Percentiles rank a stretch among this genome's conserved stretches.
Conservation (phyloP, 1,140 invertebrate genomes). For the Leptestheria dahalacensis region DNA sequence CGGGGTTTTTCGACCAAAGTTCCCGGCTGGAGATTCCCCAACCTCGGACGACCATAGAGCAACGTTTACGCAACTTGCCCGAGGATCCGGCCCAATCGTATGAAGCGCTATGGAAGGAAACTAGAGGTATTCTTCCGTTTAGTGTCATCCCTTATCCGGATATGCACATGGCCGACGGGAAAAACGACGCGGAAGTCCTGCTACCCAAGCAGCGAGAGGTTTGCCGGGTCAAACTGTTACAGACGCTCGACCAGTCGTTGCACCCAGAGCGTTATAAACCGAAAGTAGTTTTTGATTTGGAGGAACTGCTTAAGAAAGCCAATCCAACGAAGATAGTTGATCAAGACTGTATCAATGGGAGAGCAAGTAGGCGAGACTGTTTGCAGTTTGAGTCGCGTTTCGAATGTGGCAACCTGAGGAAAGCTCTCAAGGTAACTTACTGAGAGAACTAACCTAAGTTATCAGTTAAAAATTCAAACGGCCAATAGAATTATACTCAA, state of each 20-base stretch:
- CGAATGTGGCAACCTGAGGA: conserved; percentile 77
- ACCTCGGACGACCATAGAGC: background rate
- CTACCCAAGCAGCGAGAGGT: conserved; percentile 44
- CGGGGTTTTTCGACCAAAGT: background rate
- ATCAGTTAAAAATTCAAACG: no score
- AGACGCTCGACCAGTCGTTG: conserved; percentile 42
- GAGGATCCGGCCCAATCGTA: conserved; percentile 30
- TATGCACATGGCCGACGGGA: conserved; percentile 38
- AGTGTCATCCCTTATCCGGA: conserved; percentile 63
- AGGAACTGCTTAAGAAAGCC: conserved; percentile 30
- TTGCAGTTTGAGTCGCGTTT: conserved; percentile 75
- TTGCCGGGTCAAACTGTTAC: conserved; percentile 40
- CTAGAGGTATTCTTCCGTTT: conserved; percentile 46
- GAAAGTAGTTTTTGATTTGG: conserved; percentile 59
- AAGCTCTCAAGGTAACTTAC: conserved; percentile 60
- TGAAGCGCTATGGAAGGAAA: conserved; percentile 27
- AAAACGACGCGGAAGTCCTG: conserved; percentile 38
- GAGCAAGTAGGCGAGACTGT: conserved; percentile 32
- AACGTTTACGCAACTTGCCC: background rate
- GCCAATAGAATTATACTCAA: no score
- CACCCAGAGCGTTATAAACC: conserved; percentile 39
- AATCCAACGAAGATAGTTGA: conserved; percentile 37
- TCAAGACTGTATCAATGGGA: conserved; percentile 38
- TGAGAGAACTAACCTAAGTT: background rate
- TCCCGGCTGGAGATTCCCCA: background rate